A percentile compares a stretch with the other conserved stretches of the same genome.
Evolutionary conservation across 1,140 invertebrate species (phyloP).

Genomic region (Drosophila equinoxialis): DNA sequence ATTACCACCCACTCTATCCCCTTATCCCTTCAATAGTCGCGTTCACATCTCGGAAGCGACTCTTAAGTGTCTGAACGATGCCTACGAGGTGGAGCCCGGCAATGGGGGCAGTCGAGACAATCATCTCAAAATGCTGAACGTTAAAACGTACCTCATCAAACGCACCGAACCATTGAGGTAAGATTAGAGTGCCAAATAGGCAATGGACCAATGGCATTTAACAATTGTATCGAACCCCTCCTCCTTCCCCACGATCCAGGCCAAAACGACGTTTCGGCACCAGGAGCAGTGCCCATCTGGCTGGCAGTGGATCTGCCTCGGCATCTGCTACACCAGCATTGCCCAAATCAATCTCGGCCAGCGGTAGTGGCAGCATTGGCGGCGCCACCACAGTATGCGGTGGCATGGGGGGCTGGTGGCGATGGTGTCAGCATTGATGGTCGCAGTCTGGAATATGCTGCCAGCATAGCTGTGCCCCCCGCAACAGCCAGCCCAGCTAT

Average conservation of each 20-base stretch:
- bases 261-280: slow-evolving; percentile 80
- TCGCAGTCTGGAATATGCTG: slow-evolving; percentile 57
- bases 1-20: slow-evolving; percentile 8
- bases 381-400: slow-evolving; percentile 28
- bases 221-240: slow-evolving; percentile 15
- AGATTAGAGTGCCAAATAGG: slow-evolving; percentile 60
- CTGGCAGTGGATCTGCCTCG: slow-evolving; percentile 41
- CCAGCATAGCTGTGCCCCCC: slow-evolving; percentile 50
- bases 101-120: slow-evolving; percentile 92
- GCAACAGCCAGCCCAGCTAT: slow-evolving; percentile 57
- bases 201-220: slow-evolving; percentile 69
- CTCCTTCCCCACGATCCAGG: slow-evolving; percentile 27
- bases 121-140: slow-evolving; percentile 93
- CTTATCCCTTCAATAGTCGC: slow-evolving; percentile 85
- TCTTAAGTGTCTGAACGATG: slow-evolving; percentile 91
- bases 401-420: slow-evolving; percentile 21
- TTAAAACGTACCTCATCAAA: slow-evolving; percentile 97
- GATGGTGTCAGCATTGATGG: slow-evolving; percentile 65
- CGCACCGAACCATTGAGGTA: slow-evolving; percentile 89
- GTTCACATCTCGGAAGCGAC: slow-evolving; percentile 96
- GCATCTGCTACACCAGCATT: slow-evolving; percentile 39
- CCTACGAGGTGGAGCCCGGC: slow-evolving; percentile 96
- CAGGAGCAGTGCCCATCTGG: slow-evolving; percentile 69
- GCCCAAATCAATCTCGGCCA: slow-evolving; percentile 73
- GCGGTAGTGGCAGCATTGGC: slow-evolving; percentile 60